Percentiles rank a stretch among this genome's conserved stretches.
These are phyloP conservation scores for Chloebia gouldiae DNA, from an alignment of 2,113 vertebrate species.

Conservation along the genomic window DNA sequence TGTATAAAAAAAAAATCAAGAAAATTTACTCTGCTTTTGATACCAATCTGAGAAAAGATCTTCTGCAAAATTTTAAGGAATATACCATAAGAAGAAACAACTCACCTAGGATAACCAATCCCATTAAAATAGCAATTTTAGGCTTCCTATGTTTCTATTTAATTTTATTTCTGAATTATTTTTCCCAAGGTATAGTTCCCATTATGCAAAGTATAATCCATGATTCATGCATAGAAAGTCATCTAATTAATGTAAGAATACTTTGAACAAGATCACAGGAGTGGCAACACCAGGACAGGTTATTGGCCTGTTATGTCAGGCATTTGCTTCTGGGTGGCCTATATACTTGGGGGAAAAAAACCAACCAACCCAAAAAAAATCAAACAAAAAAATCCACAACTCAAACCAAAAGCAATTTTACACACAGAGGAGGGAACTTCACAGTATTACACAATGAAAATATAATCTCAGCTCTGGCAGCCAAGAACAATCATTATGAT, in stretches of 20 bases:
- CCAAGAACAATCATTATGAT: neutral
- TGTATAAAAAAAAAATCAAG: neutral
- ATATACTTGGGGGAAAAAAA: neutral
- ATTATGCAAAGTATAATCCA: constrained; percentile 3
- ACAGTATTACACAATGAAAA: neutral
- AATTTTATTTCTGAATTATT: constrained; percentile 18
- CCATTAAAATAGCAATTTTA: constrained; percentile 31
- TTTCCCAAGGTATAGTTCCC: neutral
- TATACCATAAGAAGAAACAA: neutral
- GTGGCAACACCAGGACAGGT: neutral
- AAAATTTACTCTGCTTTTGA: neutral
- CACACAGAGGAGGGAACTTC: neutral
- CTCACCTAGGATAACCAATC: neutral
- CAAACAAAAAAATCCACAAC: neutral
- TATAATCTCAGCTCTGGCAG: neutral
- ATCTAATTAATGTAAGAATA: constrained; percentile 40
- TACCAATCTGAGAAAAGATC: neutral
- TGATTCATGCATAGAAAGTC: constrained; percentile 38
- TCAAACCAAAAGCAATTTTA: neutral
- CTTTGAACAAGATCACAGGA: constrained; percentile 43
- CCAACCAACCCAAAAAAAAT: neutral
- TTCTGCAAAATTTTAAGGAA: constrained; percentile 10
- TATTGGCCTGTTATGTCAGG: neutral
- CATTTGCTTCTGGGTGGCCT: constrained; percentile 21
- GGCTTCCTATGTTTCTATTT: constrained; percentile 21